These are phyloP conservation scores for Paramuricea clavata DNA, from an alignment of 92 coral and sea anemone genomes.

Conservation along the genomic window DNA sequence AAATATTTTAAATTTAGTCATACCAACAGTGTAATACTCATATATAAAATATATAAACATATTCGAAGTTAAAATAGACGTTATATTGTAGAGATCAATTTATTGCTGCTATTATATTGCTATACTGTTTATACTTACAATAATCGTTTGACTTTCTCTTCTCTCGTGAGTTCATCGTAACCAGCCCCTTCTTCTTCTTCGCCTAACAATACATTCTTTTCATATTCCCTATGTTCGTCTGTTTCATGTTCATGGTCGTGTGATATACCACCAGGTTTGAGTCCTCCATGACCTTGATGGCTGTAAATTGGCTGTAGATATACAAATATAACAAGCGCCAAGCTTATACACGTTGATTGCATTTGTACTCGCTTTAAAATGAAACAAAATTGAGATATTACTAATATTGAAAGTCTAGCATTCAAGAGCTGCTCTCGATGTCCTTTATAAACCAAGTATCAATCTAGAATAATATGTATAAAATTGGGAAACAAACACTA, in stretches of 20 bases:
- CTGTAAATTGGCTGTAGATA: neutral
- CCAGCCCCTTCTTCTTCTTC: constrained; percentile 56
- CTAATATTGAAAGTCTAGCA: neutral
- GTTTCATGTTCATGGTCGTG: constrained; percentile 49
- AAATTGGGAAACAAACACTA: neutral
- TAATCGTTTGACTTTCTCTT: constrained; percentile 53
- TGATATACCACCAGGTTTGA: neutral
- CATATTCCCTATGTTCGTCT: constrained; percentile 64
- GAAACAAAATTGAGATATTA: neutral
- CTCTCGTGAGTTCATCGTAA: constrained; percentile 44
- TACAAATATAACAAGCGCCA: neutral
- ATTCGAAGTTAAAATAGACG: no score
- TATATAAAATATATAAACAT: no score
- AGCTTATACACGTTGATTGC: neutral
- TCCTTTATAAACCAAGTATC: neutral
- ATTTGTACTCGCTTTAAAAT: neutral
- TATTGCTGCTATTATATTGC: neutral
- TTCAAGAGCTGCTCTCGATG: neutral
- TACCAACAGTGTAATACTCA: no score
- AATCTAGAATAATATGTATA: neutral
- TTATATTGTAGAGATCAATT: no score
- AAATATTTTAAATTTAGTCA: no score
- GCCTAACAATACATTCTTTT: constrained; percentile 64
- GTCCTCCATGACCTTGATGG: neutral
- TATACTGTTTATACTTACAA: constrained; percentile 40